Evolutionary conservation across 2,113 vertebrate genomes (phyloP).

Genomic region (Tupaia tana): DNA sequence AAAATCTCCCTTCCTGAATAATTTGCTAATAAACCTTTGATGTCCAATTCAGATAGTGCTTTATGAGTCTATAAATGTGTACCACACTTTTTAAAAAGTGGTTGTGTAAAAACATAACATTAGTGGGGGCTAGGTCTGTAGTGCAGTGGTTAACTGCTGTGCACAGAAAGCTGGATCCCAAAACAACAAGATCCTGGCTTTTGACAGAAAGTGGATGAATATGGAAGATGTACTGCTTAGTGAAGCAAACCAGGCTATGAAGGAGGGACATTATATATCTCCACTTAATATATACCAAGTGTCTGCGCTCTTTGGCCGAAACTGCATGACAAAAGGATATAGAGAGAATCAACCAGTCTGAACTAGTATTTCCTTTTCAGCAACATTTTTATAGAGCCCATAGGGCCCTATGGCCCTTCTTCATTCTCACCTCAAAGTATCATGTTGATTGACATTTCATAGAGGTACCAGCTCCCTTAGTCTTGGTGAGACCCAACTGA

Average conservation of each 20-base stretch:
- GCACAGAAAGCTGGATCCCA: no score
- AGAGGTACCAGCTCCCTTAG: not conserved
- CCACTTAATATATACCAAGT: no score
- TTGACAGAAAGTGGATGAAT: no score
- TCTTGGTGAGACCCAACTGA: not conserved
- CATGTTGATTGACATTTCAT: not conserved
- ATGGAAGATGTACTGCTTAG: no score
- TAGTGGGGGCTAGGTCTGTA: no score
- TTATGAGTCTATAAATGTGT: not conserved
- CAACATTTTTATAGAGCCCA: not conserved
- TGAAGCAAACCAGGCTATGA: no score
- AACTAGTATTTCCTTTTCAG: no score
- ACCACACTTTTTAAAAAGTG: not conserved
- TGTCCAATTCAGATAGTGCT: not conserved
- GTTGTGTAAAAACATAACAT: not conserved
- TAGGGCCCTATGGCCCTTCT: not conserved
- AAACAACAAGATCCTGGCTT: no score
- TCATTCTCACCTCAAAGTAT: not conserved
- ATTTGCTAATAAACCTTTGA: not conserved
- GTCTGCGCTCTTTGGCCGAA: no score
- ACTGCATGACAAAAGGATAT: no score
- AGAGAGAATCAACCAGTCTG: not conserved
- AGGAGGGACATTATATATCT: no score
- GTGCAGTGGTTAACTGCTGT: no score
- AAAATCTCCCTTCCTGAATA: not conserved